A percentile compares a stretch with the other conserved stretches of the same genome.
phyloP scores from a whole-genome alignment of 2,113 vertebrate genomes.

The Heptranchias perlo region DNA sequence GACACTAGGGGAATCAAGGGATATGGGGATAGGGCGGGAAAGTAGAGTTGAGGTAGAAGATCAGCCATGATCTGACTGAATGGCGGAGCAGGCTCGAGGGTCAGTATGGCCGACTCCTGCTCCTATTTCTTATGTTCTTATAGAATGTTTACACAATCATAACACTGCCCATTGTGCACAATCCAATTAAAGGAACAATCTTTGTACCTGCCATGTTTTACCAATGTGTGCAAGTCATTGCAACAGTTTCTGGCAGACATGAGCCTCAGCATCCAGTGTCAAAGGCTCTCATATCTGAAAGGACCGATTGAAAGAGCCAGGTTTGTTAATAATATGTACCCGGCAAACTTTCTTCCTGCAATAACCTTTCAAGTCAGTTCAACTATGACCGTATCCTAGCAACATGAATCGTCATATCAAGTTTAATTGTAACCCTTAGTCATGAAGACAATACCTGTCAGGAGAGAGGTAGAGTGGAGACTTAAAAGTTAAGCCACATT shows the following conservation, averaged over 20 bases:
- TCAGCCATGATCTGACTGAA: too few species aligned
- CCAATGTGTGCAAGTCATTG: conserved; percentile 1
- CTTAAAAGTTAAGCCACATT: conserved; percentile 15
- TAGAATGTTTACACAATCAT: not conserved
- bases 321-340: conserved; percentile 29
- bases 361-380: conserved; percentile 26
- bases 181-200: not conserved
- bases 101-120: too few species aligned
- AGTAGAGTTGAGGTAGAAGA: too few species aligned
- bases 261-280: not conserved
- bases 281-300: conserved; percentile 12
- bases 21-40: too few species aligned
- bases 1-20: too few species aligned
- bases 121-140: too few species aligned
- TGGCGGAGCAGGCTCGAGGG: too few species aligned
- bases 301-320: not conserved
- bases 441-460: not conserved
- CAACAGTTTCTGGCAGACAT: not conserved
- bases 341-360: conserved; percentile 35
- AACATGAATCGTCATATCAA: conserved; percentile 32
- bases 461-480: not conserved
- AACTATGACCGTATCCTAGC: conserved; percentile 39
- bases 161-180: not conserved
- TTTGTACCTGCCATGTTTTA: not conserved
- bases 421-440: not conserved